These are phyloP conservation scores for Sipha maydis DNA, from an alignment of 2,888 invertebrate species.

Conservation along the genomic window DNA sequence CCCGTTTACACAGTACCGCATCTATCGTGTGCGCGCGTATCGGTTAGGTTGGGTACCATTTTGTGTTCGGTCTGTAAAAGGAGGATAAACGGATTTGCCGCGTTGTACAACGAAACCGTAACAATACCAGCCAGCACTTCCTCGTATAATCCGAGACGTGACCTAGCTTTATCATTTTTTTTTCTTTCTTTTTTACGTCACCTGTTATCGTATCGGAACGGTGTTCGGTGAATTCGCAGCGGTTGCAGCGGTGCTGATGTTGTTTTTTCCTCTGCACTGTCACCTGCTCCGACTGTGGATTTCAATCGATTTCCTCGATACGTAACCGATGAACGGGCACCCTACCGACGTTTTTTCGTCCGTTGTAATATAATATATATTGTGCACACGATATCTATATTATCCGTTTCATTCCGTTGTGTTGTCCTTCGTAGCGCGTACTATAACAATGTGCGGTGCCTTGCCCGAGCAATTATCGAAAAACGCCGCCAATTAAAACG, in stretches of 20 bases:
- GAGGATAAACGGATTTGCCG: conserved; percentile 32
- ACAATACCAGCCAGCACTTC: background rate
- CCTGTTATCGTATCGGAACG: background rate
- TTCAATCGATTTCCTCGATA: background rate
- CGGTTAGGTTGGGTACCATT: background rate
- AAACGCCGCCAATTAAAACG: conserved; percentile 25
- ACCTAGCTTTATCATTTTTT: conserved; percentile 28
- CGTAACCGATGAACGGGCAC: background rate
- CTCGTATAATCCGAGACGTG: conserved; percentile 33
- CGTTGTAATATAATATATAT: background rate
- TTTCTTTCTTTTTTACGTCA: background rate
- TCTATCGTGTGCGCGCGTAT: background rate
- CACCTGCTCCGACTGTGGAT: background rate
- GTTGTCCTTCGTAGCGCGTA: background rate
- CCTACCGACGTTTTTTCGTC: background rate
- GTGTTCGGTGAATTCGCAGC: too few species aligned
- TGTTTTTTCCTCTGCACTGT: background rate
- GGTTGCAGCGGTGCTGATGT: too few species aligned
- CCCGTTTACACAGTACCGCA: background rate
- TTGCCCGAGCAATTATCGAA: background rate
- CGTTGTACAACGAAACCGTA: conserved; percentile 15
- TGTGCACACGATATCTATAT: background rate
- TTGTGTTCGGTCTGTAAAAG: background rate
- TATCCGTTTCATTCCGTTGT: background rate
- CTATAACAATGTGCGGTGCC: background rate